Conservation (phyloP, 2,797 vertebrate species). For the Danio albolineatus region DNA sequence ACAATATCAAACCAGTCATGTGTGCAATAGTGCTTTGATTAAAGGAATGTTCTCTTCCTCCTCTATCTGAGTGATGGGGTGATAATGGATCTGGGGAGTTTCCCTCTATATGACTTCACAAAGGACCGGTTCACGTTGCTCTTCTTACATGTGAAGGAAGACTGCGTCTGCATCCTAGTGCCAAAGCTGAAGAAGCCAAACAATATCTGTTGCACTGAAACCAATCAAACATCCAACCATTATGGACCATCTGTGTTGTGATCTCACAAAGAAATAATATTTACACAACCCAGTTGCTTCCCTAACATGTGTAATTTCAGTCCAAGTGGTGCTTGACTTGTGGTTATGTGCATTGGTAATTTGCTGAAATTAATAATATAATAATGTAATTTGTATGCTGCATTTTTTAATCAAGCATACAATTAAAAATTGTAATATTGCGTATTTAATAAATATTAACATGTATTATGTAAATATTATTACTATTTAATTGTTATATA, state of each 20-base stretch:
- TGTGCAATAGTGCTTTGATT: conserved; percentile 72
- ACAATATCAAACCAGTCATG: conserved; percentile 70
- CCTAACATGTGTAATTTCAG: conserved; percentile 18
- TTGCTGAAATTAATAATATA: neutral
- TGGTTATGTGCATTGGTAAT: neutral
- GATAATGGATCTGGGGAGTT: conserved; percentile 61
- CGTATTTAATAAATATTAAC: too few species aligned
- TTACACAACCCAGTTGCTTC: conserved; percentile 26
- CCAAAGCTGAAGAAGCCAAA: conserved; percentile 44
- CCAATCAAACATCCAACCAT: conserved; percentile 54
- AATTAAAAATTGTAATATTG: too few species aligned
- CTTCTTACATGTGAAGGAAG: conserved; percentile 38
- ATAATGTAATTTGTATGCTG: too few species aligned
- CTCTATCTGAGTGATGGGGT: conserved; percentile 61
- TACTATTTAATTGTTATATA: neutral
- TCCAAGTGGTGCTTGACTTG: conserved; percentile 11
- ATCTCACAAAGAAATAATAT: conserved; percentile 33
- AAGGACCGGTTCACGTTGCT: conserved; percentile 12
- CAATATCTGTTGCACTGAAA: conserved; percentile 59
- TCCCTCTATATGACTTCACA: conserved; percentile 59
- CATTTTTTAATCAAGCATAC: neutral
- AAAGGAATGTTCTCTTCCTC: conserved; percentile 66
- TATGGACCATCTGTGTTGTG: conserved; percentile 39
- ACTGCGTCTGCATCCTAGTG: conserved; percentile 23
- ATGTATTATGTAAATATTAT: neutral